These are phyloP conservation scores for Euzetes globulus DNA, from an alignment of 2,888 invertebrate genomes.

Conservation along the genomic window DNA sequence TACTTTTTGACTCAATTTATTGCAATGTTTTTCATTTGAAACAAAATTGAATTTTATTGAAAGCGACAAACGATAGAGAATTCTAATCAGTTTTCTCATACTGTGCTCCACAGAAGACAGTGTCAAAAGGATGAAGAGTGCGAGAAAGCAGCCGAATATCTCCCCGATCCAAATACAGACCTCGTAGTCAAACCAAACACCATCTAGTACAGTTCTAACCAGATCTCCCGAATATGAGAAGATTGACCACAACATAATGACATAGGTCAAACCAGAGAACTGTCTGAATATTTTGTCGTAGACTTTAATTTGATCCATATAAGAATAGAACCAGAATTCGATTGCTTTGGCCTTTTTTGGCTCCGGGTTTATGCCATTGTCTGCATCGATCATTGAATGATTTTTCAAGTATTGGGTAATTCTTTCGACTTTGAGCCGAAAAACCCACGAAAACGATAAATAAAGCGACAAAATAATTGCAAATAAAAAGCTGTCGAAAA, in stretches of 20 bases:
- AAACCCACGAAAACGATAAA: conserved; percentile 9
- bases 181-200: neutral
- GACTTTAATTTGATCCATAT: neutral
- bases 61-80: neutral
- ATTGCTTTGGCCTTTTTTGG: neutral
- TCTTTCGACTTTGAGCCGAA: neutral
- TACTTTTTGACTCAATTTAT: neutral
- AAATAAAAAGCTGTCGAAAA: neutral
- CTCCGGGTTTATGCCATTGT: neutral
- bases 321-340: neutral
- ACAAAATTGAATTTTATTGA: neutral
- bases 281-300: neutral
- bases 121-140: neutral
- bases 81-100: neutral
- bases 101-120: neutral
- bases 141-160: too few relatives aligned
- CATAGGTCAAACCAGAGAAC: neutral
- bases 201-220: neutral
- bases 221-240: neutral
- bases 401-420: neutral
- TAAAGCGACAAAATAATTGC: neutral
- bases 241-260: neutral
- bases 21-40: neutral
- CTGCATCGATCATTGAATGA: neutral
- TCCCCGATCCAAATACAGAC: neutral